phyloP scores from a whole-genome alignment of 2,113 vertebrate species.

The Zosterops japonicus region DNA sequence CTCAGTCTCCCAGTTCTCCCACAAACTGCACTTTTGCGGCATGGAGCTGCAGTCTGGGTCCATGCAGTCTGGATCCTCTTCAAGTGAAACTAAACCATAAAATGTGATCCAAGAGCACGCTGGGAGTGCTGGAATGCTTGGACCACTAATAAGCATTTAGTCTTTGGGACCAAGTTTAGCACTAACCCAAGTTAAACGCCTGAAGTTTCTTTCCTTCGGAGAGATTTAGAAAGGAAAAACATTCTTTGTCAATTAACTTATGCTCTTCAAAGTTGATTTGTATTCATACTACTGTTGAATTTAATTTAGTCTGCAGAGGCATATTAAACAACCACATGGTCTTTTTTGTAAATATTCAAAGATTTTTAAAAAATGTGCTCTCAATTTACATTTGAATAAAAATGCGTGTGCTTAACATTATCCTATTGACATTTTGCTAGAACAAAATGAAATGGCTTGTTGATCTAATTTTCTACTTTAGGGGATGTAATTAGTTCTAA shows the following conservation, averaged over 20 bases:
- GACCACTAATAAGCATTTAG: not conserved
- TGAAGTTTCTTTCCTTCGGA: not conserved
- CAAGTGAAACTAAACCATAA: not conserved
- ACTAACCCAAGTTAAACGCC: not conserved
- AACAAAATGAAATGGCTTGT: slow-evolving; percentile 36
- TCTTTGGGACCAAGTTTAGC: not conserved
- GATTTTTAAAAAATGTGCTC: not conserved
- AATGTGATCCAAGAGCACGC: not conserved
- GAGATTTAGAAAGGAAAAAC: not conserved
- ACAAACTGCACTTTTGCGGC: not conserved
- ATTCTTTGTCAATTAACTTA: not conserved
- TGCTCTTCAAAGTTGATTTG: slow-evolving; percentile 2
- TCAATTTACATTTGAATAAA: slow-evolving; percentile 54
- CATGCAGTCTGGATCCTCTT: not conserved
- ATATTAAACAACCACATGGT: not conserved
- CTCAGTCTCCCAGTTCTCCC: not conserved
- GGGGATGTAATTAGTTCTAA: slow-evolving; percentile 59
- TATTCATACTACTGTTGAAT: slow-evolving; percentile 28
- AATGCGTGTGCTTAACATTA: slow-evolving; percentile 37
- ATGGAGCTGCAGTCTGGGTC: not conserved
- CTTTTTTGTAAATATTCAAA: slow-evolving; percentile 34
- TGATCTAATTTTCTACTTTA: slow-evolving; percentile 66
- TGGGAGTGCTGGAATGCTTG: not conserved
- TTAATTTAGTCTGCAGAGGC: slow-evolving; percentile 22
- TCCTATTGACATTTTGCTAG: slow-evolving; percentile 52